These are phyloP conservation scores for Cephalopholis sonnerati DNA, from an alignment of 2,113 vertebrate genomes.

Conservation along the genomic window DNA sequence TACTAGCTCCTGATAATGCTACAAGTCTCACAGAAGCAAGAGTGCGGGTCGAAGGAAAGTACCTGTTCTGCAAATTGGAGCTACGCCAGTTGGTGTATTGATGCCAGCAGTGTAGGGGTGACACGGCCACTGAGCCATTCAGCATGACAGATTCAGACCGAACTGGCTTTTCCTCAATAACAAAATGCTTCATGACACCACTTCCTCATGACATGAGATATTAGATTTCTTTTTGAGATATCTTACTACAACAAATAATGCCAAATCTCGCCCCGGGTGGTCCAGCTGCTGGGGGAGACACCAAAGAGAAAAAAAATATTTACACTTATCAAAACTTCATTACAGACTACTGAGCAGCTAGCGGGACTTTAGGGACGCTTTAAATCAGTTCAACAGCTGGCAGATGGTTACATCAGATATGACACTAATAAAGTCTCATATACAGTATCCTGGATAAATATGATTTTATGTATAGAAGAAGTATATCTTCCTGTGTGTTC, in stretches of 20 bases:
- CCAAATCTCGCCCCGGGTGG: conserved; percentile 1
- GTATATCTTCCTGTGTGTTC: not conserved
- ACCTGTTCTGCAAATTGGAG: conserved; percentile 40
- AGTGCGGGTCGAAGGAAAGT: conserved; percentile 29
- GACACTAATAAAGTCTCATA: not conserved
- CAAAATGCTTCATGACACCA: conserved; percentile 2
- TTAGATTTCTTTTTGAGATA: not conserved
- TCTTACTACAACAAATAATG: not conserved
- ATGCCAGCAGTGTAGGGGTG: conserved; percentile 14
- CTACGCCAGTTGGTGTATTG: conserved; percentile 17
- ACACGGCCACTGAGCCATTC: conserved; percentile 3
- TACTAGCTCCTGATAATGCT: not conserved
- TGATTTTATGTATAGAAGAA: not conserved
- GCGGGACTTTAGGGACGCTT: not conserved
- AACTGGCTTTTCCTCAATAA: not conserved
- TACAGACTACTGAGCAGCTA: conserved; percentile 1
- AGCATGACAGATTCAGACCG: not conserved
- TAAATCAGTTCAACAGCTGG: not conserved
- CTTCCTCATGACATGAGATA: not conserved
- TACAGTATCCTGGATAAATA: not conserved
- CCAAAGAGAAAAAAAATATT: not conserved
- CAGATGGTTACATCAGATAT: not conserved
- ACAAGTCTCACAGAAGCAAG: conserved; percentile 20
- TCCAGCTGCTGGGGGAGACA: not conserved
- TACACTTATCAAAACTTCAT: not conserved